phyloP scores from a whole-genome alignment of 1,140 invertebrate species.

The Drosophila orena region DNA sequence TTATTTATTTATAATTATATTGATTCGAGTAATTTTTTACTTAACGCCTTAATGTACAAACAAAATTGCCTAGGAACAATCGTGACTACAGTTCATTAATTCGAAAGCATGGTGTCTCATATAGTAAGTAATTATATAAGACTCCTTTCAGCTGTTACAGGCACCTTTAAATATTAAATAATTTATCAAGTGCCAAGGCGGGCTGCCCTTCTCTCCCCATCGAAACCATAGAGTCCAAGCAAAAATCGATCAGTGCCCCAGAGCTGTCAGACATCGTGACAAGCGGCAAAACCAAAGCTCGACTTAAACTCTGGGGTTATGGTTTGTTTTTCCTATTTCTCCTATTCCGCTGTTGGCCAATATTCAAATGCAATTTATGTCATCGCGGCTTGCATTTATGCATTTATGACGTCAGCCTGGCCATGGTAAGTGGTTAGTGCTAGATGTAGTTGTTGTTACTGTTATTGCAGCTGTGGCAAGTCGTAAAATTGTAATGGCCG shows the following conservation, averaged over 20 bases:
- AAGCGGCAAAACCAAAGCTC: slow-evolving; percentile 50
- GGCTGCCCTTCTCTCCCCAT: neutral
- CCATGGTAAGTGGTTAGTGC: slow-evolving; percentile 66
- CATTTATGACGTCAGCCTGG: slow-evolving; percentile 74
- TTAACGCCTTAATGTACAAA: too few relatives aligned
- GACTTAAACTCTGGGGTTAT: slow-evolving; percentile 23
- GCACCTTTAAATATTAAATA: slow-evolving; percentile 4
- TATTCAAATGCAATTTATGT: slow-evolving; percentile 82
- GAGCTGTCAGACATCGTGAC: slow-evolving; percentile 60
- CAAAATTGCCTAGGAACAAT: too few relatives aligned
- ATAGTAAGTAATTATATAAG: too few relatives aligned
- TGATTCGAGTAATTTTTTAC: too few relatives aligned
- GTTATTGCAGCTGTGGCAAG: slow-evolving; percentile 50
- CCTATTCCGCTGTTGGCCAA: slow-evolving; percentile 63
- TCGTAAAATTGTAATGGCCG: slow-evolving; percentile 51
- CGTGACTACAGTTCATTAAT: too few relatives aligned
- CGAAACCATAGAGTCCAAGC: neutral
- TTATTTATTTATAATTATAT: neutral
- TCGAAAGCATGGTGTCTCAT: too few relatives aligned
- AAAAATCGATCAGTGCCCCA: slow-evolving; percentile 55
- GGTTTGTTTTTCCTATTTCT: slow-evolving; percentile 31
- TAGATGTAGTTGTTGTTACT: slow-evolving; percentile 42
- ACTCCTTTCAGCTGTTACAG: neutral
- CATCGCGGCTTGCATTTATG: slow-evolving; percentile 70
- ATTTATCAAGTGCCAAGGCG: slow-evolving; percentile 4